Base-by-base conservation (phyloP, 2,113 vertebrate species). In the Carollia perspicillata region DNA sequence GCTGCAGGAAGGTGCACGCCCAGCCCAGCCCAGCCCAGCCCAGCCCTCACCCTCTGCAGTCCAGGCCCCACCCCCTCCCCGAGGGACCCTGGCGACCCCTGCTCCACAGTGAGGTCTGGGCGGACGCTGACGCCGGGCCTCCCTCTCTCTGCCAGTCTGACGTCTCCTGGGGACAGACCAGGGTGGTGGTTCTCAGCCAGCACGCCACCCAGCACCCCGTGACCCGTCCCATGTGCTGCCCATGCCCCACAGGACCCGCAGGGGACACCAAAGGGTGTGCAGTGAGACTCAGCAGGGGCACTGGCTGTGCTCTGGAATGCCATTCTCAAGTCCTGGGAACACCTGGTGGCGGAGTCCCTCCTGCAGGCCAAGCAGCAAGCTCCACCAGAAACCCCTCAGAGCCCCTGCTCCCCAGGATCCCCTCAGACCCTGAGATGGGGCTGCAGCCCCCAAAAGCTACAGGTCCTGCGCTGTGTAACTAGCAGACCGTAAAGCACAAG, bases 231-330 rank as follows among this genome's bases (percentile, higher is more conserved):
- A 12, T 0, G 18, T 5, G 20, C 68, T 65, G 53, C n/a, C 4
- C 14, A n/a, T 0, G 9, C 44, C 51, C 60, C 3, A 6, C 1
- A 4, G 83, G 11, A 4, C 68, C 0, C 0, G 42, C 2, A 8
- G 16, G 47, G 60, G 35, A 33, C 47, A 11, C 87, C 0, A 2
- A 2, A 3, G n/a, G 86, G 23, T 0, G 1, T 26, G 35, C 28
- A 26, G 9, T 0, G 13, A 66, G 33, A 17, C n/a, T 35, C 65
- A 35, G 65, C 17, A 12, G 12, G 58, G 60, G 60, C 60, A 5
- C 53, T 6, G 69, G 66, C 66, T 33, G 8, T 8, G 26, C 42
- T 63, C 68, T 22, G 26, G 44, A 51, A 51, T 6, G 49, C n/a
- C 0, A 1, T n/a, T 74, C 79, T 17, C 58, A 17, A 40, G 53